Evolutionary conservation across 2,888 invertebrate genomes (phyloP).

Genomic region (Idaea straminata): DNA sequence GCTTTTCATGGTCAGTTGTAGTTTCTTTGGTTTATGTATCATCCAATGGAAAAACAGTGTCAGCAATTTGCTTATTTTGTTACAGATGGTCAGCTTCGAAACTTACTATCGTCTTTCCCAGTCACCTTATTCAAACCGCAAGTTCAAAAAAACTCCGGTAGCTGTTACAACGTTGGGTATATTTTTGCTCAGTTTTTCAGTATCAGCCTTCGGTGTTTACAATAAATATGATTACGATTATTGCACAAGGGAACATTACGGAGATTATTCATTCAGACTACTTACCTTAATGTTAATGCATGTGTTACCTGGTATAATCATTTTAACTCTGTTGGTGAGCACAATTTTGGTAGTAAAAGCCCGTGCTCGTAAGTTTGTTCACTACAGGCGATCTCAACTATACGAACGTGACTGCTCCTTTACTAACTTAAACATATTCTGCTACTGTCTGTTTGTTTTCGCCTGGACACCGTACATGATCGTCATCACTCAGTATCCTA

Average conservation of each 20-base stretch:
- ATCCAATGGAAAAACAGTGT: not conserved
- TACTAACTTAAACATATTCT: conserved; percentile 82
- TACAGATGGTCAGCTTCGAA: conserved; percentile 81
- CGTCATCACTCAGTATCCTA: conserved; percentile 75
- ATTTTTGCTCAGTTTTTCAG: conserved; percentile 78
- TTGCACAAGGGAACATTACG: conserved; percentile 78
- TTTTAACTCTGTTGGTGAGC: conserved; percentile 76
- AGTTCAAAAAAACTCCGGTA: conserved; percentile 73
- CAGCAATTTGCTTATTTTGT: conserved; percentile 9
- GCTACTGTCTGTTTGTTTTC: conserved; percentile 81
- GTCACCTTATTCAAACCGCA: conserved; percentile 47
- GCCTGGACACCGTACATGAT: conserved; percentile 86
- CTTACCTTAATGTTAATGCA: conserved; percentile 80
- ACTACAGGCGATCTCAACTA: conserved; percentile 82
- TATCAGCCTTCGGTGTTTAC: conserved; percentile 82
- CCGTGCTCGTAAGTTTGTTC: conserved; percentile 59
- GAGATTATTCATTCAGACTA: conserved; percentile 79
- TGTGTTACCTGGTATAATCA: conserved; percentile 78
- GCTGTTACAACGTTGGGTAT: conserved; percentile 74
- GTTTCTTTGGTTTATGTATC: not conserved
- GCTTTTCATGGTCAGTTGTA: conserved; percentile 64
- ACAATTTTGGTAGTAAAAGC: conserved; percentile 65
- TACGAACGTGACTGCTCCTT: conserved; percentile 83
- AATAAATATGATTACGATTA: conserved; percentile 84
- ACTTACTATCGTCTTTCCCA: conserved; percentile 83